Evolutionary conservation across 2,113 vertebrate genomes (phyloP).

Genomic region (Epinephelus moara): DNA sequence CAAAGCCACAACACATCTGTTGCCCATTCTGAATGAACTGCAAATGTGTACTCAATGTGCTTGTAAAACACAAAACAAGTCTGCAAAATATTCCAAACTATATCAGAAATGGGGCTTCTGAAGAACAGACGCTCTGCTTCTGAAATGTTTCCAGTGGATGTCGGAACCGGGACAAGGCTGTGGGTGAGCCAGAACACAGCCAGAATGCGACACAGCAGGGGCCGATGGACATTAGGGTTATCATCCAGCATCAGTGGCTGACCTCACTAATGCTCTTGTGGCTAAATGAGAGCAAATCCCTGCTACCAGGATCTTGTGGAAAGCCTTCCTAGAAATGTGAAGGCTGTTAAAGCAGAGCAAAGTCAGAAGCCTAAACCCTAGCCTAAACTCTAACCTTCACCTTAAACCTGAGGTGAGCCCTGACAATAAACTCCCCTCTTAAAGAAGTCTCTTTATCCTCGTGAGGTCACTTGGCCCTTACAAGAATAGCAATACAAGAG

Average conservation of each 20-base stretch:
- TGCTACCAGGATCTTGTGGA: neutral
- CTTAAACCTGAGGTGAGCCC: neutral
- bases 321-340: neutral
- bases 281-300: neutral
- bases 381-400: neutral
- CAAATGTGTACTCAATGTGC: neutral
- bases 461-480: neutral
- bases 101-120: neutral
- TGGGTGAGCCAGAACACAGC: neutral
- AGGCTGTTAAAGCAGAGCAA: neutral
- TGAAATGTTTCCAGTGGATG: neutral
- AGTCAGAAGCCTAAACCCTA: neutral
- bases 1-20: neutral
- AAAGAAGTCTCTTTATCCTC: neutral
- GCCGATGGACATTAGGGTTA: neutral
- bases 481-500: neutral
- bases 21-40: neutral
- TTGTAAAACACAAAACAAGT: neutral
- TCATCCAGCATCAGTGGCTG: constrained; percentile 25
- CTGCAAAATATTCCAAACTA: too few species aligned
- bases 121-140: neutral
- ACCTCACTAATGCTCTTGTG: neutral
- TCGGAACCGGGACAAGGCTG: neutral
- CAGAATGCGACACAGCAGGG: neutral
- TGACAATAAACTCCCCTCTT: neutral